Evolutionary conservation across 1,140 invertebrate species (phyloP).

Genomic region (Drosophila baimaii): DNA sequence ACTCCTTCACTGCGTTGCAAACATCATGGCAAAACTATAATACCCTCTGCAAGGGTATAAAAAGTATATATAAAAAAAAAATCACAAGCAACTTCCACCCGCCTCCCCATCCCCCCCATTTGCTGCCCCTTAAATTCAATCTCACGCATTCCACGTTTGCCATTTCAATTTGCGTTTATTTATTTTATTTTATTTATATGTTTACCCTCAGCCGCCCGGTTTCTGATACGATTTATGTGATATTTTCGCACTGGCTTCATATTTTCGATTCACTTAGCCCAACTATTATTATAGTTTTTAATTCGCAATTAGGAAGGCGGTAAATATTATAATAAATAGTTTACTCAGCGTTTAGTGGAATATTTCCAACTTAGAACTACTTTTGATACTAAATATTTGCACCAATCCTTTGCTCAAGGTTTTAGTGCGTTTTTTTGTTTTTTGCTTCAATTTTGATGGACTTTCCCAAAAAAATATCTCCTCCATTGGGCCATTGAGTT

Average conservation of each 20-base stretch:
- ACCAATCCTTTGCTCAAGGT: background rate
- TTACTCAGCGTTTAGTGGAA: slow-evolving; percentile 3
- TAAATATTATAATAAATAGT: background rate
- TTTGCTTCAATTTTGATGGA: slow-evolving; percentile 5
- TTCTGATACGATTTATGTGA: slow-evolving; percentile 12
- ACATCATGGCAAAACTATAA: too few species aligned
- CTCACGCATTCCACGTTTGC: slow-evolving; percentile 58
- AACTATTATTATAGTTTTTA: slow-evolving; percentile 21
- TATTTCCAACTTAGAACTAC: background rate
- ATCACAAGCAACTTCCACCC: slow-evolving; percentile 39
- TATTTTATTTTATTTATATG: slow-evolving; percentile 27
- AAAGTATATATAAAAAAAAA: slow-evolving; percentile 8
- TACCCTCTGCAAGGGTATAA: too few species aligned
- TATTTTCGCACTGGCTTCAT: slow-evolving; percentile 46
- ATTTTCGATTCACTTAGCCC: slow-evolving; percentile 22
- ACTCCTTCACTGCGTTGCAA: too few species aligned
- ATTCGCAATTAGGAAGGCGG: slow-evolving; percentile 14
- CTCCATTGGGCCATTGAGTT: background rate
- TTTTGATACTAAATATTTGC: background rate
- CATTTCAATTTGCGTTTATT: slow-evolving; percentile 62
- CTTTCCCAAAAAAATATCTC: slow-evolving; percentile 35
- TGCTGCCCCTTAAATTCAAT: slow-evolving; percentile 12
- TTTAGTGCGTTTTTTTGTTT: background rate
- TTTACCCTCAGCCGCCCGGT: background rate
- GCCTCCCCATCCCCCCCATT: slow-evolving; percentile 14